These are phyloP conservation scores for Astreopora myriophthalma DNA, from an alignment of 64 coral and sea anemone genomes.

Conservation along the genomic window DNA sequence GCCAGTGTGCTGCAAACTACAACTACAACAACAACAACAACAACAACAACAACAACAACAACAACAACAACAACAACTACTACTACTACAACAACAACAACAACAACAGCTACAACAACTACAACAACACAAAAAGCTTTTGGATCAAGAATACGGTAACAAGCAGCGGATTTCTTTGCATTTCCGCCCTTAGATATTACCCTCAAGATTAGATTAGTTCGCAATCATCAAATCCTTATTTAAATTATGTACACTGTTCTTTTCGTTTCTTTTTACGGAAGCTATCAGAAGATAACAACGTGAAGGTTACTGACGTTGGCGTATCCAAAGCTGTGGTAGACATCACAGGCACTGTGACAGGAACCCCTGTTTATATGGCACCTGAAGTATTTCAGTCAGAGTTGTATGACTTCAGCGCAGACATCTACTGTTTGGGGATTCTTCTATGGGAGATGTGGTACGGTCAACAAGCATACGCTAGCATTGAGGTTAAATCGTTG, in stretches of 20 bases:
- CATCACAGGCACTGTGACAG: conserved; percentile 14
- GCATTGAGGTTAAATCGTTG: not conserved
- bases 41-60: too few species aligned
- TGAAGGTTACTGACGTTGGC: not conserved
- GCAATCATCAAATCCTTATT: too few species aligned
- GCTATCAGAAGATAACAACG: not conserved
- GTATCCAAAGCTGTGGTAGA: not conserved
- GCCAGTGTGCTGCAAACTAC: too few species aligned
- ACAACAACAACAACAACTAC: too few species aligned
- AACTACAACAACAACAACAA: too few species aligned
- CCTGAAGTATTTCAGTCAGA: not conserved
- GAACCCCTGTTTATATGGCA: not conserved
- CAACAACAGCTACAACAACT: too few species aligned
- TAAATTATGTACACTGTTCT: not conserved
- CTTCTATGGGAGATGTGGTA: conserved; percentile 65
- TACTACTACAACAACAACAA: too few species aligned
- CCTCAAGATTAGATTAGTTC: too few species aligned
- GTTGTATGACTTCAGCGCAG: conserved; percentile 2
- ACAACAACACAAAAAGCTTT: too few species aligned
- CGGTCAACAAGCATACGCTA: conserved; percentile 3
- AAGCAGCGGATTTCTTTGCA: too few species aligned
- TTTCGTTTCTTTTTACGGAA: not conserved
- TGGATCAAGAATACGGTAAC: too few species aligned
- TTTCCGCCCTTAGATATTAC: too few species aligned
- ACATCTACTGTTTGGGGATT: conserved; percentile 49